Base-by-base conservation (phyloP, 2,113 vertebrate genomes). In the Pachyramphus minor region DNA sequence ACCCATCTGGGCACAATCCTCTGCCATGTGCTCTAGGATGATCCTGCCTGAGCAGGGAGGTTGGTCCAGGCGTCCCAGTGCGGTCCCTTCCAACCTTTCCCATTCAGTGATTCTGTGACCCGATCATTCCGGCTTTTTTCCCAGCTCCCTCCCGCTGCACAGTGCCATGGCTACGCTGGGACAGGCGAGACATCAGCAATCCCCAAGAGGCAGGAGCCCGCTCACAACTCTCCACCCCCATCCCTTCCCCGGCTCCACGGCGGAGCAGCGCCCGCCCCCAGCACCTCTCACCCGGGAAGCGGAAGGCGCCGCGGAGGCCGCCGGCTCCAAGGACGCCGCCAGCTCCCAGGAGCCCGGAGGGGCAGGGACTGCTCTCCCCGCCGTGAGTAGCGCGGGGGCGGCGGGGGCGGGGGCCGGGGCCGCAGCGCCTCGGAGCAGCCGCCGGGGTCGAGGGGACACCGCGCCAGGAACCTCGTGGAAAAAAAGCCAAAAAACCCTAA, bases 191-290 rank as follows among this genome's bases (percentile, higher is more conserved):
- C 15, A 2, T 3, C 27, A 2, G 27, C 31, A 3, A 20, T 0
- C 7, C 5, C 15, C 11, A 3, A 22, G 8, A 28, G 0, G 9
- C 50, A 3, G 2, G 1, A 14, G 2, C 13, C 8, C 2, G 8
- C 30, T 0, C 0, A 0, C 63, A 5, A 5, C 35, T 14, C 28
- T 0, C 11, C 23, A 0, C n/a, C 14, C 4, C 0, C 19, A 1
- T 2, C 12, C 12, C 23, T 31, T 0, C 3, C 8, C 8, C 35
- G 20, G 6, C 9, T 6, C 14, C 59, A 3, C 6, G 20, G 31
- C 37, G 5, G 25, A 4, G 3, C 25, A n/a, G 44, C 3, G 23
- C 79, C 82, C 47, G 68, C 89, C 82, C 79, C 63, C 68, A 1
- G 33, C 66, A 5, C 87, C 90, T 78, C 75, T 86, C 17, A 95